phyloP scores from a whole-genome alignment of 2,888 invertebrate genomes.

The Lepetodrilus schrolli region DNA sequence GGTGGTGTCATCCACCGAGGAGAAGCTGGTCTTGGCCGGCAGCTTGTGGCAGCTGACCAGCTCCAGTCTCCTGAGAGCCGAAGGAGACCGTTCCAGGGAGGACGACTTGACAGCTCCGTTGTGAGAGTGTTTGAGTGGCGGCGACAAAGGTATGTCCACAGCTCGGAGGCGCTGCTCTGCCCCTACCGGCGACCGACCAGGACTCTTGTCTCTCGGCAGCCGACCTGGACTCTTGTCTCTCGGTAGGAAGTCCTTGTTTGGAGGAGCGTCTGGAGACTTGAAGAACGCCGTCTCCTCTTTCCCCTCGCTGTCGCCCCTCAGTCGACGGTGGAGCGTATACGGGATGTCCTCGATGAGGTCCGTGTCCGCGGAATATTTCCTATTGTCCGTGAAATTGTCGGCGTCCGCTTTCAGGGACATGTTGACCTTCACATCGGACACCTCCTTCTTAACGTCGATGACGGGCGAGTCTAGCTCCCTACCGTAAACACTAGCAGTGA shows the following conservation, averaged over 20 bases:
- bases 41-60: slow-evolving; percentile 64
- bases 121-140: slow-evolving; percentile 34
- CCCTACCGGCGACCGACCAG: slow-evolving; percentile 32
- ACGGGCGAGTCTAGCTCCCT: slow-evolving; percentile 2
- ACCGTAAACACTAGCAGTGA: slow-evolving; percentile 45
- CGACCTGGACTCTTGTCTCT: slow-evolving; percentile 36
- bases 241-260: not conserved
- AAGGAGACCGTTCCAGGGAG: slow-evolving; percentile 59
- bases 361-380: slow-evolving; percentile 34
- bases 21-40: slow-evolving; percentile 71
- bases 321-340: slow-evolving; percentile 69
- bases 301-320: slow-evolving; percentile 36
- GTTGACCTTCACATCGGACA: not conserved
- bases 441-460: not conserved
- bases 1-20: slow-evolving; percentile 74
- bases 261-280: slow-evolving; percentile 33
- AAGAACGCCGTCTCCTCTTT: slow-evolving; percentile 44
- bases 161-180: slow-evolving; percentile 42
- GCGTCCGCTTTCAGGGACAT: slow-evolving; percentile 21
- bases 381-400: slow-evolving; percentile 12
- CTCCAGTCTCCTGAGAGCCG: slow-evolving; percentile 59
- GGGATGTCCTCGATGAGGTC: slow-evolving; percentile 72
- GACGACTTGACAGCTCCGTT: slow-evolving; percentile 36
- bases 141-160: slow-evolving; percentile 22
- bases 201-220: not conserved